phyloP scores from a whole-genome alignment of 2,113 vertebrate species.

The Acrocephalus arundinaceus region DNA sequence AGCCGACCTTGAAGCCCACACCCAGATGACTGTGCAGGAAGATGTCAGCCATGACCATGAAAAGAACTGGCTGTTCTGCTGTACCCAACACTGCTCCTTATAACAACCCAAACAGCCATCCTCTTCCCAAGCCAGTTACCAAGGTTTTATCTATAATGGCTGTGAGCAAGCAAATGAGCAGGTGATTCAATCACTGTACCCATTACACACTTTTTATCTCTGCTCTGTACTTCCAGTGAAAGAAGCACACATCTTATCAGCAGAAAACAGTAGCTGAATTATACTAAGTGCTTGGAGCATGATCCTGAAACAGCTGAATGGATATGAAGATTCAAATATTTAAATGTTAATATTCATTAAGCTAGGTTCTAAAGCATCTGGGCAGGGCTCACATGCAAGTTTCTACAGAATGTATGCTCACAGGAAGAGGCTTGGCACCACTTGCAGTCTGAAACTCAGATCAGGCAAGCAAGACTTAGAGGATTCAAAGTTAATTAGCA shows the following conservation, averaged over 20 bases:
- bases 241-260: not conserved
- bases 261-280: not conserved
- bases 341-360: not conserved
- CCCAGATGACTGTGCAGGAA: not conserved
- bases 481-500: not conserved
- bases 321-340: not conserved
- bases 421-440: not conserved
- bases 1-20: not conserved
- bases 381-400: not conserved
- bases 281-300: not conserved
- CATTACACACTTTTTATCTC: not conserved
- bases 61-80: not conserved
- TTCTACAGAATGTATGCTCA: not conserved
- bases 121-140: not conserved
- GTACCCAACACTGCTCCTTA: not conserved
- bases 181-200: not conserved
- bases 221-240: not conserved
- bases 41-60: not conserved
- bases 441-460: not conserved
- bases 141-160: not conserved
- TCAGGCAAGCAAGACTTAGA: not conserved
- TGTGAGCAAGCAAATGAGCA: not conserved
- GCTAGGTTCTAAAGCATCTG: not conserved
- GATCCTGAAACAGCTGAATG: not conserved
- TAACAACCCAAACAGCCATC: not conserved